Conservation (phyloP, 2,888 invertebrate species). For the Criorhina ranunculi region DNA sequence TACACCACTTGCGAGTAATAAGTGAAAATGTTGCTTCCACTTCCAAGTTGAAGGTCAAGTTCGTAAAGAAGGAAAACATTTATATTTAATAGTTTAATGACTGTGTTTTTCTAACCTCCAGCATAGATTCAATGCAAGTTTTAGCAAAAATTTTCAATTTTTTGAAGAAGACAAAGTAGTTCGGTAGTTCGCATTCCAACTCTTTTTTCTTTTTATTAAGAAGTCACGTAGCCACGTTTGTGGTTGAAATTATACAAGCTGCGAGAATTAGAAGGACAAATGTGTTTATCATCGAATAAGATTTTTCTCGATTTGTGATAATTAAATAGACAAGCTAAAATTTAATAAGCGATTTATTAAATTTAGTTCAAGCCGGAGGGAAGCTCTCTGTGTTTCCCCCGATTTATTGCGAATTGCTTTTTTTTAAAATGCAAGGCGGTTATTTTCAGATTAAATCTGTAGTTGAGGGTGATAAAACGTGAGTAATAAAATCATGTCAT, state of each 20-base stretch:
- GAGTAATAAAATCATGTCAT: slow-evolving; percentile 9
- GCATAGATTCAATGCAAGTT: background rate
- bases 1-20: slow-evolving; percentile 10
- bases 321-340: slow-evolving; percentile 17
- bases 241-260: background rate
- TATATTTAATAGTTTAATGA: background rate
- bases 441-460: background rate
- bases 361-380: slow-evolving; percentile 19
- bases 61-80: background rate
- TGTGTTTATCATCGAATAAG: slow-evolving; percentile 4
- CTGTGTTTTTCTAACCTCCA: background rate
- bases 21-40: slow-evolving; percentile 3
- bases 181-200: slow-evolving; percentile 30
- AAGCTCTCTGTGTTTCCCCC: background rate
- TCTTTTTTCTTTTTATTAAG: slow-evolving; percentile 65
- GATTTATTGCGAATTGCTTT: background rate
- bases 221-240: slow-evolving; percentile 14
- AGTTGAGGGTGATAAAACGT: slow-evolving; percentile 8
- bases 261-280: slow-evolving; percentile 28
- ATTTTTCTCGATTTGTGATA: slow-evolving; percentile 18
- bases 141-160: background rate
- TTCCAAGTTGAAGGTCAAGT: slow-evolving; percentile 47
- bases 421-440: background rate
- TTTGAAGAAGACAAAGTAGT: background rate
- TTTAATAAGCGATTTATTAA: slow-evolving; percentile 32